Base-by-base conservation (phyloP, 2,888 invertebrate genomes). In the Hyalella azteca region DNA sequence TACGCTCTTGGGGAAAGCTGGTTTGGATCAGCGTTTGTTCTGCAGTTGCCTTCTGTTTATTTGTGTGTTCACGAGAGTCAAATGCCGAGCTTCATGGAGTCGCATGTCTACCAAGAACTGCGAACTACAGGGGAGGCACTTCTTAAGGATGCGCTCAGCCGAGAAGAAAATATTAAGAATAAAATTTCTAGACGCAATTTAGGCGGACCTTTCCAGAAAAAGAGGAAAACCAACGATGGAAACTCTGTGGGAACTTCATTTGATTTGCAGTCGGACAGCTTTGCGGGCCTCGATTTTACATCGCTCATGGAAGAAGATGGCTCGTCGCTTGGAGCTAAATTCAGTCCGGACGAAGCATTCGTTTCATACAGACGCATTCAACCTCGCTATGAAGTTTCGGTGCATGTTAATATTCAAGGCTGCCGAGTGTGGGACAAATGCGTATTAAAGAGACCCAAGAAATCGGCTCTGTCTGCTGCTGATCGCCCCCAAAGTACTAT, bases 1-100 rank as follows among this genome's bases (percentile, higher is more conserved):
- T 84, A 84, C 59, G 76, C 59, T 36, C 54, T 84, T 26, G 84
- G 84, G 32, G 84, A 82, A 45, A 82, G 82, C 59, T 77, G 79
- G 32, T 84, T 82, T 77, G 84, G 84, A 11, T 79, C 79, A 32
- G 78, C 79, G 26, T 84, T 84, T 45, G 81, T 82, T 40, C 49
- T 82, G 15, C 84, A 84, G 50, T 60, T 84, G 32, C 84, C 84
- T 19, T 36, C 73, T n/a, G 80, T 81, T 19, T 84, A 84, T 59
- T 48, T 84, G 2, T 84, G 79, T 36, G 73, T 77, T 26, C 81
- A 79, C 40, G 77, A 59, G 15, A 78, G 79, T 40, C 83, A 80
- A 36, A 75, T 79, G 2, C 81, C 83, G 19, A 80, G 78, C 48
- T 83, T 81, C 39, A 59, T 82, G 32, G 54, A 82, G 50, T 82